These are phyloP conservation scores for Passer domesticus DNA, from an alignment of 2,113 vertebrate species.

Conservation along the genomic window DNA sequence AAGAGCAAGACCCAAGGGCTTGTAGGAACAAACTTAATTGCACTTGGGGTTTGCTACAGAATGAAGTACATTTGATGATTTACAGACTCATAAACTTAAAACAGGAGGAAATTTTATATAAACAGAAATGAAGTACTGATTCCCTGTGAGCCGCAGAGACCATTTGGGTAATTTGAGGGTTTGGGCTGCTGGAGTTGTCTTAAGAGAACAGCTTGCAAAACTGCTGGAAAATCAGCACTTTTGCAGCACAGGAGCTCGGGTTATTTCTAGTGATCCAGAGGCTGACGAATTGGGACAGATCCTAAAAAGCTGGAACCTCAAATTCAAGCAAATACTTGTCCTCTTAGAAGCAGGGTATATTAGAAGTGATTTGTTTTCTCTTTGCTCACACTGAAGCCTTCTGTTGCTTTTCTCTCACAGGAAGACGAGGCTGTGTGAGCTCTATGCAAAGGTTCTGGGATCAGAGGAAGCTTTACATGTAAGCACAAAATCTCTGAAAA, in stretches of 20 bases:
- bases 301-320: background rate
- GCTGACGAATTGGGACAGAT: background rate
- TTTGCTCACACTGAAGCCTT: background rate
- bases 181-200: background rate
- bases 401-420: constrained; percentile 67
- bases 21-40: background rate
- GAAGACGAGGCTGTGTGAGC: constrained; percentile 88
- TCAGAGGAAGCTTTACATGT: constrained; percentile 90
- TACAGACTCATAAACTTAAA: background rate
- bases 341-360: background rate
- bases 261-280: background rate
- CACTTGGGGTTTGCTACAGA: background rate
- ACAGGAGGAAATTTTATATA: background rate
- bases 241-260: background rate
- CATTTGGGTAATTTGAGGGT: background rate
- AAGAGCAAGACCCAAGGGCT: background rate
- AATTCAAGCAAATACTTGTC: background rate
- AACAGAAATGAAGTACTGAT: background rate
- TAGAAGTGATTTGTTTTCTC: background rate
- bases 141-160: background rate
- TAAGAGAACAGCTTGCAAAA: background rate
- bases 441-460: constrained; percentile 89
- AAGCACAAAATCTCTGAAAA: constrained; percentile 54
- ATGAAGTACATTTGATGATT: background rate
- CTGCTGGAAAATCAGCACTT: background rate